phyloP scores from a whole-genome alignment of 2,113 vertebrate genomes.

The Callipepla californica region DNA sequence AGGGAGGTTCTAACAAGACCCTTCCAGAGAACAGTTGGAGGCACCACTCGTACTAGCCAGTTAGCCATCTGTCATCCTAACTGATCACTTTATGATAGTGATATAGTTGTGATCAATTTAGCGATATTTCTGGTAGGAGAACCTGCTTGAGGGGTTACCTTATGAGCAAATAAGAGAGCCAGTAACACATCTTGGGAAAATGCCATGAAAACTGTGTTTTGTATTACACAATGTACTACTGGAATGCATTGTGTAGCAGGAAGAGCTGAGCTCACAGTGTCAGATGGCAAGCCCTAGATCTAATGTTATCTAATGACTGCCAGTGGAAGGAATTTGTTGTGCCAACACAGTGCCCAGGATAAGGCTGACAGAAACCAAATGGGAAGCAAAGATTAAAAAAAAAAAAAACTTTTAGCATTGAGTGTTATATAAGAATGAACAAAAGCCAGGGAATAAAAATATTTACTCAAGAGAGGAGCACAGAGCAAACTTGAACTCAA shows the following conservation, averaged over 20 bases:
- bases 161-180: neutral
- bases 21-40: conserved; percentile 11
- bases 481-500: neutral
- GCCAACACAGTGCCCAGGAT: neutral
- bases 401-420: neutral
- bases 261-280: conserved; percentile 9
- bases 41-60: neutral
- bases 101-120: conserved; percentile 14
- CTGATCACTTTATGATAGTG: conserved; percentile 37
- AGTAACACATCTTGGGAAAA: neutral
- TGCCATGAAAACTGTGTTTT: conserved; percentile 10
- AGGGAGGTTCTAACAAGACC: neutral
- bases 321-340: conserved; percentile 14
- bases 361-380: conserved; percentile 20
- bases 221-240: neutral
- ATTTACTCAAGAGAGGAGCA: neutral
- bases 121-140: neutral
- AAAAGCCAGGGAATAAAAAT: neutral
- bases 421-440: neutral
- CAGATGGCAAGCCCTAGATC: conserved; percentile 20
- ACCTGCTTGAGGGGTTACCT: neutral
- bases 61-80: conserved; percentile 35
- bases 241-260: neutral
- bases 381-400: neutral
- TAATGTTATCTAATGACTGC: conserved; percentile 27